phyloP scores from a whole-genome alignment of 37 sponge, comb jelly and placozoan genomes.

The Halichondria panicea region DNA sequence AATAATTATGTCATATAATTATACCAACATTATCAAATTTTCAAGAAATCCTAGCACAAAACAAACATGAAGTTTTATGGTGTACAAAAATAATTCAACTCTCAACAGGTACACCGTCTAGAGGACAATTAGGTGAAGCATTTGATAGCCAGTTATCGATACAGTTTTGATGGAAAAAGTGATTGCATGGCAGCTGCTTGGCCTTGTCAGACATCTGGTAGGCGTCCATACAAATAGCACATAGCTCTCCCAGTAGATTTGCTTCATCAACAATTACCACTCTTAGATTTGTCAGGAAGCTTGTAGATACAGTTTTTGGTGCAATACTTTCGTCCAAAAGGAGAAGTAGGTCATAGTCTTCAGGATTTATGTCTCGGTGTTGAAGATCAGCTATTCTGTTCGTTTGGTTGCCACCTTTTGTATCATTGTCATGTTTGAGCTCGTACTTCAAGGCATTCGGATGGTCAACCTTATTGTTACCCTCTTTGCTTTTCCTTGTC shows the following conservation, averaged over 20 bases:
- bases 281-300: not conserved
- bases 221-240: constrained; percentile 45
- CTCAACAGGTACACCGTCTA: constrained; percentile 40
- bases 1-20: not conserved
- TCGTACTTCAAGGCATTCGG: constrained; percentile 27
- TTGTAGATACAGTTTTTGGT: constrained; percentile 35
- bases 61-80: not conserved
- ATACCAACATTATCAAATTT: not conserved
- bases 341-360: constrained; percentile 50
- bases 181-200: constrained; percentile 33
- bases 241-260: constrained; percentile 17
- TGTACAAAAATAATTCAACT: not conserved
- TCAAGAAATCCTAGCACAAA: not conserved
- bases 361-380: constrained; percentile 43
- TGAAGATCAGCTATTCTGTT: constrained; percentile 18
- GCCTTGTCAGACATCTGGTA: constrained; percentile 3
- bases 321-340: constrained; percentile 15
- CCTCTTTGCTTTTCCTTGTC: too few relatives aligned
- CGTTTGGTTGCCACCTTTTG: not conserved
- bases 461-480: constrained; percentile 2
- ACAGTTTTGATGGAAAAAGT: constrained; percentile 33
- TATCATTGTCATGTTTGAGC: not conserved
- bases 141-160: constrained; percentile 35
- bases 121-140: constrained; percentile 34
- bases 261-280: constrained; percentile 1